A percentile compares a stretch with the other conserved stretches of the same genome.
Evolutionary conservation across 2,113 vertebrate species (phyloP).

Genomic region (Fulmarus glacialis): DNA sequence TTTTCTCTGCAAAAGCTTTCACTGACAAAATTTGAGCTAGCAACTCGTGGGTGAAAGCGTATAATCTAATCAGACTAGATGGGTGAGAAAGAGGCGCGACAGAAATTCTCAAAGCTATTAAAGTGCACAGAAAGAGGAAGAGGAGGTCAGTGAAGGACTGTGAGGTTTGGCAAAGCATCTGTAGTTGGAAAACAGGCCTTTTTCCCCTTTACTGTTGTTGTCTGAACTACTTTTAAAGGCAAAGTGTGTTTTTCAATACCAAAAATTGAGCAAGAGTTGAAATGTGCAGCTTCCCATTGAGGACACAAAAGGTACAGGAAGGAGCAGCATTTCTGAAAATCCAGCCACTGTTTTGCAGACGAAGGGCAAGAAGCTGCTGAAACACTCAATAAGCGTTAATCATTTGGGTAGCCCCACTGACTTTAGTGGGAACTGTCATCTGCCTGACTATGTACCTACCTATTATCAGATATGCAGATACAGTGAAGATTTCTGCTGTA

Average conservation of each 20-base stretch:
- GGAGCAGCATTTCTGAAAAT: not conserved
- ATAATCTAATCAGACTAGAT: not conserved
- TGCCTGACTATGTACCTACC: not conserved
- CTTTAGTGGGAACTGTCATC: not conserved
- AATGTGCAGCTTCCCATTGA: not conserved
- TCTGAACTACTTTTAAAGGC: not conserved
- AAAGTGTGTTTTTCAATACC: not conserved
- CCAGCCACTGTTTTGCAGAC: not conserved
- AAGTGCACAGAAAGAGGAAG: slow-evolving; percentile 3
- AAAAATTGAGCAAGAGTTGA: not conserved
- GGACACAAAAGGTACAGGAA: not conserved
- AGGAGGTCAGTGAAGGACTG: slow-evolving; percentile 51
- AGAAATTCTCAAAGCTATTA: slow-evolving; percentile 59
- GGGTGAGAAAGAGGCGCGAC: slow-evolving; percentile 33
- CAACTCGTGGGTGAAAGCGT: not conserved
- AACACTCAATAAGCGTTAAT: not conserved
- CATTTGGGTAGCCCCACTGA: not conserved
- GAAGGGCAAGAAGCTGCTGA: not conserved
- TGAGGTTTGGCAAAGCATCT: slow-evolving; percentile 64
- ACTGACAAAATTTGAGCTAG: not conserved
- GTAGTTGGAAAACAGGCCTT: slow-evolving; percentile 3
- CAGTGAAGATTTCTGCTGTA: not conserved
- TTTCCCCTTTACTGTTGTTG: not conserved
- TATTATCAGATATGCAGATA: not conserved
- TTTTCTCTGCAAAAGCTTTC: not conserved